Conservation (phyloP, 2,888 invertebrate species). For the Miltochrista miniata region DNA sequence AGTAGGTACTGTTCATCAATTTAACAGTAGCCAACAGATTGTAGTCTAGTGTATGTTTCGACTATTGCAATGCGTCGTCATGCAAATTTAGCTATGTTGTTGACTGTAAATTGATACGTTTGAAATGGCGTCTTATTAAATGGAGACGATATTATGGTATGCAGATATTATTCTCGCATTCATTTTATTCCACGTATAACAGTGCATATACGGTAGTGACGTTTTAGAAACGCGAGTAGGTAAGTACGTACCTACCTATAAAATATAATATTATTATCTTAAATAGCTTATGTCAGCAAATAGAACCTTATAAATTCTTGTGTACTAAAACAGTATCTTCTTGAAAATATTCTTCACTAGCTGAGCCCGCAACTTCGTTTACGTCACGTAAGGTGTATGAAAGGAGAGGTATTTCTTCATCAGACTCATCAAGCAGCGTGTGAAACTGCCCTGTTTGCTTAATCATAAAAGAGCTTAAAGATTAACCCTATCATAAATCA, state of each 20-base stretch:
- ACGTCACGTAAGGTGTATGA: too few relatives aligned
- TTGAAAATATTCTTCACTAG: too few relatives aligned
- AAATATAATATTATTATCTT: neutral
- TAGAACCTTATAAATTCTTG: neutral
- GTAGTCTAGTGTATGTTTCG: neutral
- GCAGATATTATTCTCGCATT: conserved; percentile 6
- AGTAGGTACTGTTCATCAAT: too few relatives aligned
- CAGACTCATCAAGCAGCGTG: too few relatives aligned
- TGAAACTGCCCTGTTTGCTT: too few relatives aligned
- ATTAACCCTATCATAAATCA: too few relatives aligned
- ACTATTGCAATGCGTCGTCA: conserved; percentile 54
- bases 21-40: neutral
- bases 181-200: conserved; percentile 1
- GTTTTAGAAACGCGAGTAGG: conserved; percentile 2
- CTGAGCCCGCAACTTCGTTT: too few relatives aligned
- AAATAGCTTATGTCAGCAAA: conserved; percentile 2
- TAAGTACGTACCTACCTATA: neutral
- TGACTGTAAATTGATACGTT: conserved; percentile 69
- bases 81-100: conserved; percentile 63
- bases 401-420: too few relatives aligned
- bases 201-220: conserved; percentile 1
- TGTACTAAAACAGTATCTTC: neutral
- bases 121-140: conserved; percentile 58
- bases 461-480: too few relatives aligned
- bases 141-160: conserved; percentile 34